Percentiles rank a stretch among this genome's conserved stretches.
These are phyloP conservation scores for Isoperla grammatica DNA, from an alignment of 2,888 invertebrate species.

Conservation along the genomic window DNA sequence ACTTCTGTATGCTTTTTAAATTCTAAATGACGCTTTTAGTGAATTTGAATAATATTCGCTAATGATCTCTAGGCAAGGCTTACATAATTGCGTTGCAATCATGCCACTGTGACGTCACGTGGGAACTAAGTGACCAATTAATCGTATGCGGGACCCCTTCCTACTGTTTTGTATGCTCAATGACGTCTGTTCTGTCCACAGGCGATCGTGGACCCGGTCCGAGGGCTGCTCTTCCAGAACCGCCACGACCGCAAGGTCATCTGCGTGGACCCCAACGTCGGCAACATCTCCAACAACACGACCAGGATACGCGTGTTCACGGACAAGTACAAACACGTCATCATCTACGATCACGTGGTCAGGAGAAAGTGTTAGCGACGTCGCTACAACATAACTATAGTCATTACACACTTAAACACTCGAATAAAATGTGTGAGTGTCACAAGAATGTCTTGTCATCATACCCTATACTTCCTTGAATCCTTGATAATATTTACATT, in stretches of 20 bases:
- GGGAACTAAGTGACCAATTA: too few relatives aligned
- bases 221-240: constrained; percentile 72
- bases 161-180: too few relatives aligned
- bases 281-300: constrained; percentile 60
- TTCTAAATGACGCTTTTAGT: too few relatives aligned
- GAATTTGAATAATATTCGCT: too few relatives aligned
- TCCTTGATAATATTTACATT: neutral
- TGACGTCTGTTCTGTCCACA: constrained; percentile 38
- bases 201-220: constrained; percentile 63
- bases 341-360: constrained; percentile 74
- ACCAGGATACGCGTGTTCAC: constrained; percentile 58
- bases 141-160: too few relatives aligned
- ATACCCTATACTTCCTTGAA: neutral
- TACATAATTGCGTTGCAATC: too few relatives aligned
- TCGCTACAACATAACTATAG: too few relatives aligned
- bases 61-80: too few relatives aligned
- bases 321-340: constrained; percentile 63
- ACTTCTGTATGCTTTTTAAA: too few relatives aligned
- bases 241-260: constrained; percentile 72
- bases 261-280: constrained; percentile 58
- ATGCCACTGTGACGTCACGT: too few relatives aligned
- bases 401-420: neutral
- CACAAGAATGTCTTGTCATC: too few relatives aligned
- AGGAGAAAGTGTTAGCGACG: constrained; percentile 47
- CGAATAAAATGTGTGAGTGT: neutral